These are phyloP conservation scores for Eulacestoma nigropectus DNA, from an alignment of 2,113 vertebrate genomes.

Conservation along the genomic window DNA sequence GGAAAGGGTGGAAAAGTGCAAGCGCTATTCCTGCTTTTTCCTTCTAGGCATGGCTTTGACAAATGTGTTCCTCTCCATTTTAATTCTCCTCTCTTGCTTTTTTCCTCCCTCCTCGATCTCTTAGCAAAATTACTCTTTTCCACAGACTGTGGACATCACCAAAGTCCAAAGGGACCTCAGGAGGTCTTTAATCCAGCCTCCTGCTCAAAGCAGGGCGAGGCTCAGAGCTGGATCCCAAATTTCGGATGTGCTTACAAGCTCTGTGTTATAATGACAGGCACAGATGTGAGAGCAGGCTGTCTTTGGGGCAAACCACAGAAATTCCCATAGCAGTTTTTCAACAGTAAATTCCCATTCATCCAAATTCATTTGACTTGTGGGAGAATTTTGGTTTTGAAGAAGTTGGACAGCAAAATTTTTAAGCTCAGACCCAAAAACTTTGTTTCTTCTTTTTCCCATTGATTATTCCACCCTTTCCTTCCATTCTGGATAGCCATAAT, in stretches of 20 bases:
- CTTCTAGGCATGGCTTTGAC: neutral
- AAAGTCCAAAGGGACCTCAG: neutral
- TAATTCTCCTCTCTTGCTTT: neutral
- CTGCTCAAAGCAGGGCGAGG: neutral
- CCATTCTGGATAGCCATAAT: rapidly evolving
- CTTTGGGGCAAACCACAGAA: neutral
- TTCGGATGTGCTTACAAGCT: neutral
- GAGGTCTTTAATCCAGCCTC: neutral
- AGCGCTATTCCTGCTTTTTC: neutral
- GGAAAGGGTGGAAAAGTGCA: neutral
- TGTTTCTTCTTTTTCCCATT: neutral
- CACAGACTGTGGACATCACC: too few species aligned
- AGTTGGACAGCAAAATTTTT: neutral
- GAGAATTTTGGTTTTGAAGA: neutral
- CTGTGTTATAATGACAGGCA: rapidly evolving
- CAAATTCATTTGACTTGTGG: neutral
- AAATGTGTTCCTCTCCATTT: neutral
- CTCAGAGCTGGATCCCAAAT: neutral
- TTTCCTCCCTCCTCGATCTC: neutral
- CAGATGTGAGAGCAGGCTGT: neutral
- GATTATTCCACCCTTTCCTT: neutral
- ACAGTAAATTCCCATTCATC: neutral
- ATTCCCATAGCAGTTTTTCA: neutral
- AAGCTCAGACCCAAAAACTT: neutral
- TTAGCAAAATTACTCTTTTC: neutral